A percentile compares a stretch with the other conserved stretches of the same genome.
These are phyloP conservation scores for Tribolium freemani DNA, from an alignment of 2,888 invertebrate genomes.

Conservation along the genomic window DNA sequence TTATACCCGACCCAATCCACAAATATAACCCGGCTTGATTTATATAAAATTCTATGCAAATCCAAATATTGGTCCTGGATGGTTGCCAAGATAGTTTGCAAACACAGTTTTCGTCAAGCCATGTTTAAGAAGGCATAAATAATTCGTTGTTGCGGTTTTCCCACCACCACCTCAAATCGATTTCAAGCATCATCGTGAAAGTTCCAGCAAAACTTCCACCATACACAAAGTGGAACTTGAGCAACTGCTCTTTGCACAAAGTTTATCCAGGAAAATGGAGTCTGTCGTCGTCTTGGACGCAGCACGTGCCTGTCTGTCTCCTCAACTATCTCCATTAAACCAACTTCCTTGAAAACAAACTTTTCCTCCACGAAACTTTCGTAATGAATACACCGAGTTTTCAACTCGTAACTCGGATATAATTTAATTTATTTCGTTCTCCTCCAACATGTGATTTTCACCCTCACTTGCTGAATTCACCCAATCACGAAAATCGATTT, in stretches of 20 bases:
- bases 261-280: conserved; percentile 38
- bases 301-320: conserved; percentile 37
- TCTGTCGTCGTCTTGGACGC: conserved; percentile 27
- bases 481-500: not conserved
- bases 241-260: conserved; percentile 32
- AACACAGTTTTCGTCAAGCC: conserved; percentile 9
- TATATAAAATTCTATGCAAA: conserved; percentile 41
- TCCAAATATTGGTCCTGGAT: conserved; percentile 41
- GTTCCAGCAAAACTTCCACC: conserved; percentile 24
- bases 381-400: conserved; percentile 43
- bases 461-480: not conserved
- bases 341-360: conserved; percentile 41
- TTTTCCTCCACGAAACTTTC: conserved; percentile 38
- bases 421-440: conserved; percentile 42
- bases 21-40: conserved; percentile 42
- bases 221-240: conserved; percentile 29
- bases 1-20: conserved; percentile 42
- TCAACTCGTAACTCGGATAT: conserved; percentile 31
- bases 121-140: conserved; percentile 18
- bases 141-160: conserved; percentile 25
- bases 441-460: not conserved
- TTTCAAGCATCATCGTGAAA: conserved; percentile 29
- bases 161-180: conserved; percentile 19
- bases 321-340: conserved; percentile 56
- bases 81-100: conserved; percentile 36